phyloP scores from a whole-genome alignment of 64 coral and sea anemone species.

The Montipora efflorescens region DNA sequence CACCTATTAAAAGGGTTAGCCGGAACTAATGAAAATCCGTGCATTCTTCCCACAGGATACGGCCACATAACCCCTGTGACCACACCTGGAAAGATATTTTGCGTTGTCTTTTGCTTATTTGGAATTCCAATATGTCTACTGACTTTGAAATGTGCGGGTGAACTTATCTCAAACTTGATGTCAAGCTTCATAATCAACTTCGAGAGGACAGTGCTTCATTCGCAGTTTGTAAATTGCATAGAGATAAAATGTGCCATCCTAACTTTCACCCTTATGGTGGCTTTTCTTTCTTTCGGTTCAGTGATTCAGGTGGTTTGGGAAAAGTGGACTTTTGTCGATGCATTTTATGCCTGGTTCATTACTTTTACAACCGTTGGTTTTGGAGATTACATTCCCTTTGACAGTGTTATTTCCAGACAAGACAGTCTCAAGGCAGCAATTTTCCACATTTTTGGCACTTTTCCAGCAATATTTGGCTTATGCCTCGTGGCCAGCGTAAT shows the following conservation, averaged over 20 bases:
- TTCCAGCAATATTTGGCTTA: constrained; percentile 33
- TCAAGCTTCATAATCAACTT: not conserved
- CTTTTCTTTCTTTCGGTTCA: constrained; percentile 15
- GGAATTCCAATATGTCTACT: constrained; percentile 56
- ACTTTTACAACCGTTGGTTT: constrained; percentile 44
- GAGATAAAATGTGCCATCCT: constrained; percentile 53
- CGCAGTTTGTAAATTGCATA: not conserved
- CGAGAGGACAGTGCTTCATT: constrained; percentile 24
- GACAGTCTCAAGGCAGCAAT: not conserved
- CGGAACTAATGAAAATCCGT: not conserved
- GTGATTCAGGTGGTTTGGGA: constrained; percentile 29
- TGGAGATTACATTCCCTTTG: constrained; percentile 59
- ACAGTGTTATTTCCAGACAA: not conserved
- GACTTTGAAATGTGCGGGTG: constrained; percentile 49
- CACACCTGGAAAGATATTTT: constrained; percentile 32
- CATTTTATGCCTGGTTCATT: constrained; percentile 44
- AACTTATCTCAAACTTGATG: not conserved
- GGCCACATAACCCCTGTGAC: constrained; percentile 49
- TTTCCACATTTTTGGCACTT: constrained; percentile 35
- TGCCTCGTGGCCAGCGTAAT: constrained; percentile 44
- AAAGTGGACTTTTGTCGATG: constrained; percentile 27
- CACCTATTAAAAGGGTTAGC: too few species aligned
- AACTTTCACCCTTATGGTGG: not conserved
- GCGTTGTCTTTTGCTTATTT: constrained; percentile 22
- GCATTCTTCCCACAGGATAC: constrained; percentile 32